Evolutionary conservation across 2,113 vertebrate species (phyloP).

Genomic region (Lophotis ruficrista): DNA sequence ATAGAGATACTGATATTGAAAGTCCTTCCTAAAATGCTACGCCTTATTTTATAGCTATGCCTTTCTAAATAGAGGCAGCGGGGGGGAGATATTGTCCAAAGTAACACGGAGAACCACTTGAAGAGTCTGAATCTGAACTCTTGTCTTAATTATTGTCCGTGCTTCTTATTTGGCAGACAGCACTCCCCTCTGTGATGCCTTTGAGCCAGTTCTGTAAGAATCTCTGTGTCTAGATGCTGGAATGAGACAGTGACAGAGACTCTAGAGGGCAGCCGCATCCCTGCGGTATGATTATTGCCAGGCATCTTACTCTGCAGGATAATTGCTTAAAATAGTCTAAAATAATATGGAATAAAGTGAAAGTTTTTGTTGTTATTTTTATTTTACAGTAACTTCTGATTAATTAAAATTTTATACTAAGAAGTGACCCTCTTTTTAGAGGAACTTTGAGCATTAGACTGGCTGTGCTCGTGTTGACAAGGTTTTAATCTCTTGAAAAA

Average conservation of each 20-base stretch:
- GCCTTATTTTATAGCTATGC: background rate
- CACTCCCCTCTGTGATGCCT: background rate
- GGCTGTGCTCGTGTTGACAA: background rate
- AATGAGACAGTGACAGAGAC: background rate
- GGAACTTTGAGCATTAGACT: background rate
- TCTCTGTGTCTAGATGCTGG: background rate
- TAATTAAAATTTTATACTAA: background rate
- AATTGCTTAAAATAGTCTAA: background rate
- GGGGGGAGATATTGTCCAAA: background rate
- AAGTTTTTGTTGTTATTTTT: background rate
- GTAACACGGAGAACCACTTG: background rate
- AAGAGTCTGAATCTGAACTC: background rate
- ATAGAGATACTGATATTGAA: background rate
- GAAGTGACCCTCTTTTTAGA: background rate
- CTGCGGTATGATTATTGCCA: background rate
- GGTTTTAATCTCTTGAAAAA: background rate
- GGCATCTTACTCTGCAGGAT: background rate
- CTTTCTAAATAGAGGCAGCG: background rate
- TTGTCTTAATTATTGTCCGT: rapidly evolving
- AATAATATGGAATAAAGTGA: background rate
- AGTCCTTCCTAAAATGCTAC: background rate
- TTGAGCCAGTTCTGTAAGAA: background rate
- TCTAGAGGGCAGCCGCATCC: slow-evolving; percentile 61
- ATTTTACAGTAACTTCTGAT: background rate
- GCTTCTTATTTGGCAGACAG: background rate